Evolutionary conservation across 1,140 invertebrate genomes (phyloP), one percentile per base, ranked within the genome.

Genomic region (Brachionus sp.): DNA sequence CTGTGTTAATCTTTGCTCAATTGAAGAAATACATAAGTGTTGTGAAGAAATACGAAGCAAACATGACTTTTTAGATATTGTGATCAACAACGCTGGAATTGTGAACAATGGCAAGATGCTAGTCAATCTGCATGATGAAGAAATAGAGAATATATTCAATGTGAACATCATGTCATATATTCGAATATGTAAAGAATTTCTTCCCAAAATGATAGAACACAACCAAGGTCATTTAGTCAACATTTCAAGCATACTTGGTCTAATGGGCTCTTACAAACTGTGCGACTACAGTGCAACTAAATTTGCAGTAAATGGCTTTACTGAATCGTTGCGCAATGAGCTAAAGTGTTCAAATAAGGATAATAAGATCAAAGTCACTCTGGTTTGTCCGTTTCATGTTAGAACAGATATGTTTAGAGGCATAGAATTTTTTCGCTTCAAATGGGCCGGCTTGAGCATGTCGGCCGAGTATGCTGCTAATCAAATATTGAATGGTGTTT

Each of bases 241-340:
- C 42, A 19, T 80, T 23, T 57, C 77, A 9, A 80, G 77, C 25
- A 53, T 80, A 13, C 9, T 57, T 1, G 77, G 50, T 33, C 35
- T 80, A 23, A 80, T 80, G 77, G 77, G 77, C 33, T 25, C 50
- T 0, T 80, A 57, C 16, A 80, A 42, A 80, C n/a, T 80, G 35
- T 62, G 19, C 10, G 77, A 80, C 42, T 80, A 80, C 42, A 62
- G 77, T 25, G 19, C 77, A 16, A 80, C 77, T 42, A 80, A 80
- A 80, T 80, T 80, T 37, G 77, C 77, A 10, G 77, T 80, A 12
- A 37, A 39, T 62, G 77, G 77, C 25, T 80, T 80, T 25, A 80
- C 77, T 25, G 77, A 80, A 44, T 80, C 77, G 9, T 9, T 80
- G 6, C 19, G 77, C 2, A 66, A 39, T 37, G 77, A 80, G 37